Evolutionary conservation across 1,140 invertebrate species (phyloP), one percentile per base, ranked within the genome.

Genomic region (Neoseiulus cucumeris): DNA sequence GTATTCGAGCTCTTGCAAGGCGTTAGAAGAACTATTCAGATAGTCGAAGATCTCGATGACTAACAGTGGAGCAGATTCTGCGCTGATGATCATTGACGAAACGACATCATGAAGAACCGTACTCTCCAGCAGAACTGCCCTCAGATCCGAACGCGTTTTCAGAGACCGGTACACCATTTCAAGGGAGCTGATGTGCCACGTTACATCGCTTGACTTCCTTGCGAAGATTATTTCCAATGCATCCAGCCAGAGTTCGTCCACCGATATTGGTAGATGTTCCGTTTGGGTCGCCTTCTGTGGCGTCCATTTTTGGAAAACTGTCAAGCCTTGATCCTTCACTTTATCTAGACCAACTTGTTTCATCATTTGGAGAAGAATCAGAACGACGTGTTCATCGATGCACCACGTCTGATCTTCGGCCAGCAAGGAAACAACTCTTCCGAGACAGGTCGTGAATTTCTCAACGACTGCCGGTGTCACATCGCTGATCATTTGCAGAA

Each of bases 141-240:
- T 25, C 14, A 59, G 51, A 17, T 33, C 25, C 22, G 51, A 33
- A 12, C 25, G 51, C 14, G 25, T 14, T 29, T 14, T 25, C 22
- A 59, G 22, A 17, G 51, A 59, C 51, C 51, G 51, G 22, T 59
- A 33, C 22, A 59, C 14, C 51, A 59, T 59, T 9, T 59, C 51
- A 2, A 59, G 51, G 17, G 51, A 59, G 14, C 14, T 17, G 14
- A 59, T 9, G 14, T 59, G 1, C 51, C 33, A 17, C 1, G 22
- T 25, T 2, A 14, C 51, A 25, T 59, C 51, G 22, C 51, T 39
- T 9, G 33, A 39, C 9, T 39, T 39, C 9, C 33, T 39, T 6
- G 33, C 33, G 22, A 59, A 59, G 14, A 59, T n/a, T 2, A 59
- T 12, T 20, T 59, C 51, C 14, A 59, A 25, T 2, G 22, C 9